These are phyloP conservation scores for Mastomys natalensis DNA, from an alignment of 2,113 vertebrate genomes.

Conservation along the genomic window DNA sequence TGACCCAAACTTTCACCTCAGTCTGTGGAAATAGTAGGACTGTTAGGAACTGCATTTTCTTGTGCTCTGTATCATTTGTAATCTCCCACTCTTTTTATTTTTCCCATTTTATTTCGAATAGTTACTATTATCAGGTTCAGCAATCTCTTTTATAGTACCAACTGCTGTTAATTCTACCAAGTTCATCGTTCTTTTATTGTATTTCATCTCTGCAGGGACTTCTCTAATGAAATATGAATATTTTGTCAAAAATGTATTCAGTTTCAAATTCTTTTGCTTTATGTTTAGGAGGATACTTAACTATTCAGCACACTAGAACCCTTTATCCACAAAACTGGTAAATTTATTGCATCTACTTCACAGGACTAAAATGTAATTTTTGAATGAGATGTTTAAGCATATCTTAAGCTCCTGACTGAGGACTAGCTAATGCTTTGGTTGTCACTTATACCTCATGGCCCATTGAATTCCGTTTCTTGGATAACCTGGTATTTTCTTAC, in stretches of 20 bases:
- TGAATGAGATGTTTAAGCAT: not conserved
- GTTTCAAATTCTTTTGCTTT: not conserved
- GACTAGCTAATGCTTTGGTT: not conserved
- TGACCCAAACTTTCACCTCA: not conserved
- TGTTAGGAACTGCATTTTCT: not conserved
- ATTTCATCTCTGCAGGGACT: not conserved
- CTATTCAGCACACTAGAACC: not conserved
- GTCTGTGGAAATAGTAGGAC: not conserved
- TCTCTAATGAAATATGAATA: not conserved
- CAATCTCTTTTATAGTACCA: not conserved
- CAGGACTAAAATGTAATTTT: not conserved
- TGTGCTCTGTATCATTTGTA: not conserved
- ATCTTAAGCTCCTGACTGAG: not conserved
- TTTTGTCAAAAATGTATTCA: not conserved
- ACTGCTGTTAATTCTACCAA: not conserved
- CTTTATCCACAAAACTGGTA: not conserved
- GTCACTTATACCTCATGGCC: not conserved
- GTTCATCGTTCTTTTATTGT: not conserved
- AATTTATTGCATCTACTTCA: not conserved
- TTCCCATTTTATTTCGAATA: not conserved
- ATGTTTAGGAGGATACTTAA: not conserved
- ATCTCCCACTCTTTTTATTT: not conserved
- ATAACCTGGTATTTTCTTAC: not conserved
- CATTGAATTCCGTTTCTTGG: not conserved
- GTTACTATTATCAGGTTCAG: not conserved